Evolutionary conservation across 2,797 vertebrate genomes (phyloP).

Genomic region (Cossypha heuglini): DNA sequence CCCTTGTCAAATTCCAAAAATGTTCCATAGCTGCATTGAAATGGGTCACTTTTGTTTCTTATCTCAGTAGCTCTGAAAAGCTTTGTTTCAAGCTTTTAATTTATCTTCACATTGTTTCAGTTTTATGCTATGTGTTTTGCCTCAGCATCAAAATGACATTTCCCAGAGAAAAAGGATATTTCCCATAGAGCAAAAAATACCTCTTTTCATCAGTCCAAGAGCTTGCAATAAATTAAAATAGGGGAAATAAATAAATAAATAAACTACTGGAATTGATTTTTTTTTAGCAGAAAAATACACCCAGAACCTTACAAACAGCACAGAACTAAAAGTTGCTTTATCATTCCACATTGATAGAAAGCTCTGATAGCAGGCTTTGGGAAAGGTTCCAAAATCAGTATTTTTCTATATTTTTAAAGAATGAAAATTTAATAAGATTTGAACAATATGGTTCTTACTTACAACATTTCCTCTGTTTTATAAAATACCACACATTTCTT

Average conservation of each 20-base stretch:
- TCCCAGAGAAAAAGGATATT: background rate
- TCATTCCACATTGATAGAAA: background rate
- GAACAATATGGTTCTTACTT: background rate
- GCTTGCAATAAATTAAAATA: background rate
- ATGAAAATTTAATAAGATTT: background rate
- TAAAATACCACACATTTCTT: background rate
- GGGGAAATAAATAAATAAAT: background rate
- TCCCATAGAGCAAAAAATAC: background rate
- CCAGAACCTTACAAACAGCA: background rate
- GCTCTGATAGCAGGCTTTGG: background rate
- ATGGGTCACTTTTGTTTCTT: background rate
- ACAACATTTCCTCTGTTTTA: background rate
- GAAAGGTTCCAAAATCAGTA: background rate
- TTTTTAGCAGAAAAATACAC: background rate
- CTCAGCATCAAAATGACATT: background rate
- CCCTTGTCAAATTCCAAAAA: background rate
- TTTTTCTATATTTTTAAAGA: background rate
- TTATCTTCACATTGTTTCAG: background rate
- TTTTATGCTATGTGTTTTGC: background rate
- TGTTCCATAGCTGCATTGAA: background rate
- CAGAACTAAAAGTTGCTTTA: background rate
- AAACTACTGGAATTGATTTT: background rate
- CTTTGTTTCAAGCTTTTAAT: background rate
- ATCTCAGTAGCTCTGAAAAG: background rate
- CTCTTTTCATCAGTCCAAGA: background rate